Evolutionary conservation across 2,888 invertebrate genomes (phyloP), one percentile per base, ranked within the genome.

Genomic region (Microctonus aethiopoides): DNA sequence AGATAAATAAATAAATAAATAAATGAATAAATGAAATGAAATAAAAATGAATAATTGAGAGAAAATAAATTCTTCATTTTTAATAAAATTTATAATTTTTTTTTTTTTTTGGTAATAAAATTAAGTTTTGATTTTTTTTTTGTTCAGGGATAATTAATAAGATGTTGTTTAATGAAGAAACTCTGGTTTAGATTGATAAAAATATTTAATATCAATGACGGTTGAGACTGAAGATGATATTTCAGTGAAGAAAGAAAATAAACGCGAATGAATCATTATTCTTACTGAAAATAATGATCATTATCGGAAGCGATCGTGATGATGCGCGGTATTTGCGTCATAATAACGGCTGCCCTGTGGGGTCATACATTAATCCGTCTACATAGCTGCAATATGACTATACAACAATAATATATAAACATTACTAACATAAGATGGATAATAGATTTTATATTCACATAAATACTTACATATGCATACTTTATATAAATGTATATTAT

Each of bases 301-400:
- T 56, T 56, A 67, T 67, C 67, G 67, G 67, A 67, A 67, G 60
- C 67, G 52, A 67, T 67, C 41, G 66, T 56, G 65, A 65, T 56
- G 32, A 54, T 52, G 60, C 51, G 36, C 36, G 36, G 41, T 29
- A 56, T 41, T 66, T 66, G 66, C 66, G 26, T 66, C 66, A 66
- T 67, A 67, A 67, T 67, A 60, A 67, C 60, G 51, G 51, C 51
- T 67, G 60, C 67, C 67, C 67, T 34, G 57, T 32, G 60, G 67
- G 67, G 67, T 67, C 67, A 67, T 29, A 60, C 67, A 67, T 67
- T 46, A 46, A 46, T 46, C 46, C 46, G 16, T 46, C 46, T 46
- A 46, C 6, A 46, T 46, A 46, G 6, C 6, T 46, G 46, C 9
- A 46, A 16, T 16, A 46, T 46, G 3, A 46, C 16, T 46, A 46